Conservation (phyloP, 37 sponge, comb jelly and placozoan genomes). For the Cliona cf. orientalis region DNA sequence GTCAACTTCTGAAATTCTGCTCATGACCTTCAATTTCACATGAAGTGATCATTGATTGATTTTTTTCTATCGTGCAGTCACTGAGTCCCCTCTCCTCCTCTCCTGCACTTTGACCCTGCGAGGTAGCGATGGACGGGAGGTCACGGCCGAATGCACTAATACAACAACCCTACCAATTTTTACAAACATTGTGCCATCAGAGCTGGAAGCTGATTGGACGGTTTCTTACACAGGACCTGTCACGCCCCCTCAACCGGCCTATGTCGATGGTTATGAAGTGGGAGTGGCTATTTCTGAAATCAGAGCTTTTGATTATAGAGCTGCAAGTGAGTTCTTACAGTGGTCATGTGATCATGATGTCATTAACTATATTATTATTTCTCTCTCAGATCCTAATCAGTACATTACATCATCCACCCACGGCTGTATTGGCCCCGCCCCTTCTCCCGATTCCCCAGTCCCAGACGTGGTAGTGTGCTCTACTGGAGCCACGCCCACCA, state of each 20-base stretch:
- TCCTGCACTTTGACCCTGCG: conserved; percentile 15
- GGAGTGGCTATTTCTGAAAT: conserved; percentile 47
- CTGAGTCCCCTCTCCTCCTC: conserved; percentile 10
- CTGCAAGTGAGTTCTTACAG: conserved; percentile 24
- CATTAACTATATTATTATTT: neutral
- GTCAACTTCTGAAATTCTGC: neutral
- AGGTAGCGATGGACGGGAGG: neutral
- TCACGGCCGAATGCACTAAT: conserved; percentile 1
- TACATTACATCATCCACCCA: conserved; percentile 23
- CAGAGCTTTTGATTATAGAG: conserved; percentile 34
- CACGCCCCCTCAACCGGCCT: conserved; percentile 54
- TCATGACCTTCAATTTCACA: neutral
- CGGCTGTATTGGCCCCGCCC: conserved; percentile 18
- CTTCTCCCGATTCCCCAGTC: conserved; percentile 40
- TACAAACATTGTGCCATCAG: conserved; percentile 55
- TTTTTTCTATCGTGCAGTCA: conserved; percentile 3
- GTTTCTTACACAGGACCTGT: conserved; percentile 26
- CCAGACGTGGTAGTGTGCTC: conserved; percentile 22
- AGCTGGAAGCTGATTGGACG: conserved; percentile 37
- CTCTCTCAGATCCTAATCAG: conserved; percentile 54
- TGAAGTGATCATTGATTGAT: neutral
- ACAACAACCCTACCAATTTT: conserved; percentile 28
- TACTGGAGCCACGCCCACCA: neutral
- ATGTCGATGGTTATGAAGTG: conserved; percentile 44
- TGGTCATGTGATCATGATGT: neutral